Base-by-base conservation (phyloP, 2,888 invertebrate species). In the Branchinecta sandiegonensis region DNA sequence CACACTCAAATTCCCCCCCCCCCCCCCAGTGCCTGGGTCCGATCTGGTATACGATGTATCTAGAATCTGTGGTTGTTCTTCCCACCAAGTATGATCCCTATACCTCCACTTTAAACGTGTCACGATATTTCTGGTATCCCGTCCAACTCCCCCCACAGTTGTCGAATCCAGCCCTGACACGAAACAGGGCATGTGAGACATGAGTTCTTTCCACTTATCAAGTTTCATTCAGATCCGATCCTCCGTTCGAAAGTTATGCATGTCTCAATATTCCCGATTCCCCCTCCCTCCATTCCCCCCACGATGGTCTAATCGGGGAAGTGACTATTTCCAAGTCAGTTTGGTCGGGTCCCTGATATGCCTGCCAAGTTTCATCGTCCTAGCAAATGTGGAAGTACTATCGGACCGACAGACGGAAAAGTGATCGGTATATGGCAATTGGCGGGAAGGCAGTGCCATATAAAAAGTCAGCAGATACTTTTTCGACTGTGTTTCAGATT, bases 341-440 rank as follows among this genome's bases (percentile, higher is more conserved):
- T 23, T 23, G 23, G 23, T 23, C 23, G 23, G 23, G 23, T 23
- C 23, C 23, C 23, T 50, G n/a, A 50, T n/a, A 50, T 50, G 50
- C 50, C 50, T 2, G n/a, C 50, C 50, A 50, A 50, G 13, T 50
- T 50, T 50, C 50, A 50, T 50, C n/a, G 50, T n/a, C 50, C 50
- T 50, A 50, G 50, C 50, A 50, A 1, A n/a, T 50, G 2, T n/a
- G 1, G 50, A 50, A 50, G 50, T n/a, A 23, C 23, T 3, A 50
- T 3, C 50, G 50, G n/a, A 50, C 50, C 50, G 13, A n/a, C 50
- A 13, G n/a, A n/a, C n/a, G n/a, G n/a, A 50, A n/a, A 13, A 50
- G 13, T 50, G 50, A 56, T 23, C 23, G 23, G 23, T 23, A n/a
- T n/a, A n/a, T n/a, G n/a, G n/a, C n/a, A n/a, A n/a, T n/a, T n/a